Conservation (phyloP, 2,888 invertebrate genomes). For the Odontocerum albicorne region DNA sequence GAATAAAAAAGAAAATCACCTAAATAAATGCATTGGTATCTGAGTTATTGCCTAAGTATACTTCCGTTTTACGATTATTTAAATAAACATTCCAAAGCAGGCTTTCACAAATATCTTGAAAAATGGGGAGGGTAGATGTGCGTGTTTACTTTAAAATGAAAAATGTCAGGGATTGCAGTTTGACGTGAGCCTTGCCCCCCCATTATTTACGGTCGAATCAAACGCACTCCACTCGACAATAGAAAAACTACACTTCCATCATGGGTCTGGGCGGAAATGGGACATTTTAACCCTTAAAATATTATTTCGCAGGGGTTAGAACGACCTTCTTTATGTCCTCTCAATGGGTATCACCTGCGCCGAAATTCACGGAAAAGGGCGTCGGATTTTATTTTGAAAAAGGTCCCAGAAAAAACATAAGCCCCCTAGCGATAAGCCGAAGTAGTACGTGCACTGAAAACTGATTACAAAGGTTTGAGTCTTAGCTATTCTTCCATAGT, state of each 20-base stretch:
- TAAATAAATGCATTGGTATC: too few relatives aligned
- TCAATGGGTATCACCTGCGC: constrained; percentile 36
- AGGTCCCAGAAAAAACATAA: constrained; percentile 28
- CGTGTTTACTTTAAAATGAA: too few relatives aligned
- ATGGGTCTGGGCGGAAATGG: constrained; percentile 15
- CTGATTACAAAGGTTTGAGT: too few relatives aligned
- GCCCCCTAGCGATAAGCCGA: constrained; percentile 31
- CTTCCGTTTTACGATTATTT: too few relatives aligned
- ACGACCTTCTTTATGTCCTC: constrained; percentile 35
- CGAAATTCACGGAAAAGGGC: constrained; percentile 18
- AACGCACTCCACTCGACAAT: constrained; percentile 20
- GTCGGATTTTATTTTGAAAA: constrained; percentile 21
- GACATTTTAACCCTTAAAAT: constrained; percentile 31
- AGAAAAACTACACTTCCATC: constrained; percentile 15
- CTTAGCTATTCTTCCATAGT: too few relatives aligned
- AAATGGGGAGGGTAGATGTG: too few relatives aligned
- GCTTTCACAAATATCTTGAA: too few relatives aligned
- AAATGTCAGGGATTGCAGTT: constrained; percentile 5
- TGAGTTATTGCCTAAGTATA: too few relatives aligned
- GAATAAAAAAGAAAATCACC: too few relatives aligned
- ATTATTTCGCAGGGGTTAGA: constrained; percentile 33
- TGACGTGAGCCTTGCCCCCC: constrained; percentile 5
- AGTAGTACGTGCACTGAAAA: constrained; percentile 28
- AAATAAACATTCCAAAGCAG: too few relatives aligned
- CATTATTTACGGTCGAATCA: constrained; percentile 23